phyloP scores from a whole-genome alignment of 2,113 vertebrate genomes.

The Rousettus leschenaultii region DNA sequence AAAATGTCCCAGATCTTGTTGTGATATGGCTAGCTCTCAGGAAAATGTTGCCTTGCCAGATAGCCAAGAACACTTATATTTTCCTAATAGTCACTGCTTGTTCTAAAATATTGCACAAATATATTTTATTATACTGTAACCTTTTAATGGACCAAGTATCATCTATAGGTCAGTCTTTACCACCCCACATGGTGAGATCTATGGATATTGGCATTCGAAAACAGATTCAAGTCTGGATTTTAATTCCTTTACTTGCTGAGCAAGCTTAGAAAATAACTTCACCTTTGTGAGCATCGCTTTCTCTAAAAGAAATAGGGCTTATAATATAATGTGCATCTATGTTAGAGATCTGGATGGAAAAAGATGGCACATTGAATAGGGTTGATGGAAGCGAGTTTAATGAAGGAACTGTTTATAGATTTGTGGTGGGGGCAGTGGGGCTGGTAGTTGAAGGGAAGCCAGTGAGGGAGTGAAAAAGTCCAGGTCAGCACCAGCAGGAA shows the following conservation, averaged over 20 bases:
- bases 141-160: background rate
- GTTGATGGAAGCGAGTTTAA: background rate
- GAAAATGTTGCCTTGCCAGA: background rate
- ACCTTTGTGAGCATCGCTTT: background rate
- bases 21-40: constrained; percentile 36
- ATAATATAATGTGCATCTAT: background rate
- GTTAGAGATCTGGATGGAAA: background rate
- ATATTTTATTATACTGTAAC: background rate
- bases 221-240: background rate
- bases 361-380: background rate
- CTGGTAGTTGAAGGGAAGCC: background rate
- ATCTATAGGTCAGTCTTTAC: background rate
- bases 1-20: background rate
- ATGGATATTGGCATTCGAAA: background rate
- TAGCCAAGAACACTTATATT: background rate
- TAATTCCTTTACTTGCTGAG: background rate
- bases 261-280: background rate
- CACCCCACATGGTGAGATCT: background rate
- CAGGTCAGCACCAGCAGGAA: background rate
- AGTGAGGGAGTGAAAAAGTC: background rate
- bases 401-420: background rate
- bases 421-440: background rate
- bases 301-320: background rate
- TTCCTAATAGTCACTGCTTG: background rate
- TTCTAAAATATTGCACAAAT: background rate